phyloP scores from a whole-genome alignment of 2,888 invertebrate genomes.

The Antitype chi region DNA sequence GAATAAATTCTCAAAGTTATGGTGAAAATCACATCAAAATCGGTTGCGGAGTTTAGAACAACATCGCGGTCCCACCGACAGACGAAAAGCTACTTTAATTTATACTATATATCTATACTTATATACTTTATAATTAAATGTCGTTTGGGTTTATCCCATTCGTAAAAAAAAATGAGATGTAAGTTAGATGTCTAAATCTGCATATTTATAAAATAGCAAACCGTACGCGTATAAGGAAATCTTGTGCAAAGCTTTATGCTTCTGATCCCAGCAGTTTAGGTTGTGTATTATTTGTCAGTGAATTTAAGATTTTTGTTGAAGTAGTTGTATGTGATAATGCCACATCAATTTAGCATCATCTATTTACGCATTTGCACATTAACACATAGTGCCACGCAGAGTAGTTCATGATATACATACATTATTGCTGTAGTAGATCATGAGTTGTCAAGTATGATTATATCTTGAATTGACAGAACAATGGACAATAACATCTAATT shows the following conservation, averaged over 20 bases:
- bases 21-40: not conserved
- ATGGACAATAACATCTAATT: constrained; percentile 75
- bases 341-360: constrained; percentile 24
- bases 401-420: constrained; percentile 29
- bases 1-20: not conserved
- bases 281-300: not conserved
- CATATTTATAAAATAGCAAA: not conserved
- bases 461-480: constrained; percentile 67
- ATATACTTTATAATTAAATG: not conserved
- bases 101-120: not conserved
- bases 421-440: constrained; percentile 39
- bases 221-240: not conserved
- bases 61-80: not conserved
- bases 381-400: not conserved
- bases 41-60: not conserved
- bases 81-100: not conserved
- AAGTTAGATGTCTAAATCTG: not conserved
- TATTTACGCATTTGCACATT: constrained; percentile 29
- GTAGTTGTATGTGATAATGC: not conserved
- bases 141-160: not conserved
- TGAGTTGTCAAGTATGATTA: constrained; percentile 58
- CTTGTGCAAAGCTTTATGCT: not conserved
- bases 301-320: not conserved
- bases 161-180: not conserved
- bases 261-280: not conserved